A percentile compares a stretch with the other conserved stretches of the same genome.
Evolutionary conservation across 2,888 invertebrate genomes (phyloP).

Genomic region (Drosophila ustulata): DNA sequence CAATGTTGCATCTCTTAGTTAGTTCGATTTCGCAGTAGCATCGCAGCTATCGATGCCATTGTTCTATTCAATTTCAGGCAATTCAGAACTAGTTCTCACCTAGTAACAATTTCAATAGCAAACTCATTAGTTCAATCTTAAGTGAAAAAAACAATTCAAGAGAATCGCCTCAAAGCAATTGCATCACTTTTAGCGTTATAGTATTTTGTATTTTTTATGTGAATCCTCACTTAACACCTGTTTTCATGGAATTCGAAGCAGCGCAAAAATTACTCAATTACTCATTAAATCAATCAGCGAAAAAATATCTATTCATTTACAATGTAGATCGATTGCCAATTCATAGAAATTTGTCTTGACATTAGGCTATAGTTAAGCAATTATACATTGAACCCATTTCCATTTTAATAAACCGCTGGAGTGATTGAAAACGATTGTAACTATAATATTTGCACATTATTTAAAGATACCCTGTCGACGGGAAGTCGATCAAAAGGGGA

Average conservation of each 20-base stretch:
- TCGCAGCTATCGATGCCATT: slow-evolving; percentile 50
- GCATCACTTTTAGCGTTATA: slow-evolving; percentile 35
- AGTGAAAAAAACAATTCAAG: slow-evolving; percentile 11
- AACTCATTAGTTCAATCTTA: slow-evolving; percentile 22
- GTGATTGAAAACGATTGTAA: slow-evolving; percentile 53
- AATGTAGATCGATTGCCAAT: slow-evolving; percentile 59
- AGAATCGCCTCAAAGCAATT: slow-evolving; percentile 15
- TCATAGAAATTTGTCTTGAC: slow-evolving; percentile 68
- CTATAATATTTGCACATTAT: slow-evolving; percentile 60
- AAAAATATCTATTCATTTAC: slow-evolving; percentile 53
- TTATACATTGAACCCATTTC: slow-evolving; percentile 64
- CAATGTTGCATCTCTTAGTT: slow-evolving; percentile 17
- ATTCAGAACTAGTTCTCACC: slow-evolving; percentile 54
- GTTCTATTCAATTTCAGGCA: slow-evolving; percentile 53
- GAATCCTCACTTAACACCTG: slow-evolving; percentile 54
- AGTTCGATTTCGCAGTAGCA: slow-evolving; percentile 58
- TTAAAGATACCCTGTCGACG: slow-evolving; percentile 33
- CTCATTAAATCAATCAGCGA: slow-evolving; percentile 66
- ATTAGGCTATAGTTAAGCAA: slow-evolving; percentile 52
- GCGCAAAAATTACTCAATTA: slow-evolving; percentile 19
- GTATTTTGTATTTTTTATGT: slow-evolving; percentile 21
- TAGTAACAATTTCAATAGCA: slow-evolving; percentile 26
- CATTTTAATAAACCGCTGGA: slow-evolving; percentile 51
- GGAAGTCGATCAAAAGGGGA: background rate
- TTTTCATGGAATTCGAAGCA: slow-evolving; percentile 30